Evolutionary conservation across 1,140 invertebrate genomes (phyloP).

Genomic region (Drosophila pallidifrons): DNA sequence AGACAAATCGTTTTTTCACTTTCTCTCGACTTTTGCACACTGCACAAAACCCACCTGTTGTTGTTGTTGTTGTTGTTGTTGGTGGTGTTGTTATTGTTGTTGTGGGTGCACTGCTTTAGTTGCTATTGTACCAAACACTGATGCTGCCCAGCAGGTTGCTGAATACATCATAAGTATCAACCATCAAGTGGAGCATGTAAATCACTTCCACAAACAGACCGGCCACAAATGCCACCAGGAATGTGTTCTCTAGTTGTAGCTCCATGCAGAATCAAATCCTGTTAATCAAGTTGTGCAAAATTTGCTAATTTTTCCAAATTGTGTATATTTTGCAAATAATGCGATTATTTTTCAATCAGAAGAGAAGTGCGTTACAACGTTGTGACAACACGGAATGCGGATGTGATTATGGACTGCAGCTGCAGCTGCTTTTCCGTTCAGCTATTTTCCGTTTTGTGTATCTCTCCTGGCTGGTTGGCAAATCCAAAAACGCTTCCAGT

Average conservation of each 20-base stretch:
- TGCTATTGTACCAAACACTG: slow-evolving; percentile 6
- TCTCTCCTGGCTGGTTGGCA: slow-evolving; percentile 36
- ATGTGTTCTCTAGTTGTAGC: slow-evolving; percentile 20
- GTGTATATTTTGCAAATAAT: slow-evolving; percentile 1
- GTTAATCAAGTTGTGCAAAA: not conserved
- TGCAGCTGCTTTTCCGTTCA: slow-evolving; percentile 30
- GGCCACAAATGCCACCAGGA: slow-evolving; percentile 9
- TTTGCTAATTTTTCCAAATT: not conserved
- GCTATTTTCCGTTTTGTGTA: slow-evolving; percentile 46
- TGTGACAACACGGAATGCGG: slow-evolving; percentile 15
- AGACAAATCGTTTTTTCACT: slow-evolving; percentile 43
- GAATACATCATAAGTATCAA: slow-evolving; percentile 5
- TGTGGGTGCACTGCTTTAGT: slow-evolving; percentile 7
- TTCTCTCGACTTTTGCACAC: slow-evolving; percentile 35
- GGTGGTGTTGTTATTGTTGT: slow-evolving; percentile 17
- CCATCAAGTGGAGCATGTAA: slow-evolving; percentile 21
- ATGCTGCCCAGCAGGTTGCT: slow-evolving; percentile 10
- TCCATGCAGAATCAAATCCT: slow-evolving; percentile 20
- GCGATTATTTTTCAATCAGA: slow-evolving; percentile 1
- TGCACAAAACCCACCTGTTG: slow-evolving; percentile 67
- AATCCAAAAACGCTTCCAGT: slow-evolving; percentile 57
- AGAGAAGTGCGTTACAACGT: not conserved
- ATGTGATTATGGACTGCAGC: slow-evolving; percentile 26
- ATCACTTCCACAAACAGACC: slow-evolving; percentile 27
- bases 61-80: slow-evolving; percentile 54